Percentiles rank a stretch among this genome's conserved stretches.
These are phyloP conservation scores for Heteromurus nitidus DNA, from an alignment of 2,888 invertebrate species.

Conservation along the genomic window DNA sequence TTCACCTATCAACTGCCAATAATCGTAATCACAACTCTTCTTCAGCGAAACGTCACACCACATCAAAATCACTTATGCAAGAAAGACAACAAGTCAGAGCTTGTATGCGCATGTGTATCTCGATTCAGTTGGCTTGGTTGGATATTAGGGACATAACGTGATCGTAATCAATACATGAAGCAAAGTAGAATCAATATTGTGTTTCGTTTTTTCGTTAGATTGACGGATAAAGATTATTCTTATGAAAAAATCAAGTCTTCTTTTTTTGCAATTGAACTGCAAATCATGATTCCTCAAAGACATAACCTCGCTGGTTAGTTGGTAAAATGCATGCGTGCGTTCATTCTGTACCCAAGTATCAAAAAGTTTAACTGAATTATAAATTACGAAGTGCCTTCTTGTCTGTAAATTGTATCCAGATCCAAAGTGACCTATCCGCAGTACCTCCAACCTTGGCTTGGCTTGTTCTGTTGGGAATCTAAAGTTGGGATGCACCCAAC, in stretches of 20 bases:
- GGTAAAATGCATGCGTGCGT: too few relatives aligned
- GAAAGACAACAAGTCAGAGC: not conserved
- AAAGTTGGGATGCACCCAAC: too few relatives aligned
- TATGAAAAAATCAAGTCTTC: too few relatives aligned
- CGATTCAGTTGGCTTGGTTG: not conserved
- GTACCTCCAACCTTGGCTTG: too few relatives aligned
- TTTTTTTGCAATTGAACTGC: not conserved
- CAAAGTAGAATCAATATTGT: slow-evolving; percentile 23
- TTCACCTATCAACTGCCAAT: slow-evolving; percentile 32
- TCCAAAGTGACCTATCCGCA: too few relatives aligned
- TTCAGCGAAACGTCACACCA: slow-evolving; percentile 39
- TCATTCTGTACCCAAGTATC: too few relatives aligned
- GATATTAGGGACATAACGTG: not conserved
- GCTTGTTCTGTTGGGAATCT: too few relatives aligned
- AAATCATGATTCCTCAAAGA: not conserved
- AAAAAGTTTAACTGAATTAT: too few relatives aligned
- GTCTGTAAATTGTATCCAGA: too few relatives aligned
- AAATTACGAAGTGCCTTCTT: too few relatives aligned
- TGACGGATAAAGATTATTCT: slow-evolving; percentile 39
- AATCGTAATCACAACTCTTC: slow-evolving; percentile 37
- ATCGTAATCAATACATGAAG: not conserved
- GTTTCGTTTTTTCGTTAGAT: slow-evolving; percentile 28
- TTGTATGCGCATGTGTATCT: not conserved
- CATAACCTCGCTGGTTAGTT: too few relatives aligned
- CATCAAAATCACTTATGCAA: slow-evolving; percentile 48